Conservation (phyloP, 2,797 vertebrate genomes). For the Mormyrus hasselquistii region DNA sequence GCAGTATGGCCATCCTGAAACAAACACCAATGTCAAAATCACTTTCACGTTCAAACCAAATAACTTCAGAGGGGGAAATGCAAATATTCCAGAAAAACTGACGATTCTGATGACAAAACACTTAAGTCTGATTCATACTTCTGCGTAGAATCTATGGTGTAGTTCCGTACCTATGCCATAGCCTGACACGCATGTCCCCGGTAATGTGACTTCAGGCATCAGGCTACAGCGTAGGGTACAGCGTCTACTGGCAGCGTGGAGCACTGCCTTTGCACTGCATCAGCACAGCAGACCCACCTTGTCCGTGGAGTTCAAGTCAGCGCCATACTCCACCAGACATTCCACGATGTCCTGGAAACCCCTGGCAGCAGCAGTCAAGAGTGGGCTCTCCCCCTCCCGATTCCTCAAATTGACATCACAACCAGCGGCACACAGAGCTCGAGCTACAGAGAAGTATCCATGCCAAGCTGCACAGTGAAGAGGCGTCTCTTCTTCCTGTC, state of each 20-base stretch:
- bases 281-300: conserved; percentile 63
- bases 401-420: conserved; percentile 82
- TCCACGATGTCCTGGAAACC: conserved; percentile 92
- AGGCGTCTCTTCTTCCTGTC: conserved; percentile 88
- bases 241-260: background rate
- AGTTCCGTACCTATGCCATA: background rate
- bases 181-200: background rate
- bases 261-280: background rate
- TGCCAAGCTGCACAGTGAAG: conserved; percentile 96
- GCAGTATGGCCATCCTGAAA: conserved; percentile 88
- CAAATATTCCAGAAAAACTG: background rate
- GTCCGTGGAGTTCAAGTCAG: conserved; percentile 77
- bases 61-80: background rate
- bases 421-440: conserved; percentile 75
- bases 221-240: background rate
- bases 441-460: conserved; percentile 82
- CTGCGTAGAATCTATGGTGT: background rate
- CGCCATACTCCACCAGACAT: conserved; percentile 78
- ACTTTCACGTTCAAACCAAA: background rate
- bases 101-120: background rate
- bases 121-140: background rate
- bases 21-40: background rate
- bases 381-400: conserved; percentile 83
- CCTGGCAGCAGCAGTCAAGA: conserved; percentile 86
- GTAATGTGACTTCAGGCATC: background rate